Evolutionary conservation across 2,888 invertebrate genomes (phyloP).

Genomic region (Sphaeridia pumilis): DNA sequence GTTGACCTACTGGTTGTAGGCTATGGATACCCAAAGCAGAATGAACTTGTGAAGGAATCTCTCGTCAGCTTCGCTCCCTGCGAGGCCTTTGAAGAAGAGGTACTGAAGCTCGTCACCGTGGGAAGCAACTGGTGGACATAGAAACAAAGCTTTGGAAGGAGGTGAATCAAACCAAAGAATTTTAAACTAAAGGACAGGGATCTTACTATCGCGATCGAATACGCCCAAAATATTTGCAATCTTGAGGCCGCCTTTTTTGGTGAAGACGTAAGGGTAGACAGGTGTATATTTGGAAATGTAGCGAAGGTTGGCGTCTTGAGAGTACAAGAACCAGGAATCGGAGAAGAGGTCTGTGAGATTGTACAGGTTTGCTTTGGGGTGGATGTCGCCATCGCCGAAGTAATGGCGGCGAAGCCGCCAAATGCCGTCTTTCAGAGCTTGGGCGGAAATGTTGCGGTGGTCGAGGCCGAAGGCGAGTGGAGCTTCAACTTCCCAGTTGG

Average conservation of each 20-base stretch:
- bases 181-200: neutral
- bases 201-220: constrained; percentile 1
- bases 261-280: constrained; percentile 10
- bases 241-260: constrained; percentile 2
- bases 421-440: constrained; percentile 2
- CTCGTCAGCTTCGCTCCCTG: neutral
- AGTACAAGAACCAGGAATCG: constrained; percentile 7
- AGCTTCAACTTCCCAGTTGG: neutral
- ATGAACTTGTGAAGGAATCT: constrained; percentile 1
- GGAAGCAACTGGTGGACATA: neutral
- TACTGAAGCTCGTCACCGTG: constrained; percentile 11
- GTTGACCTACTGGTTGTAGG: constrained; percentile 1
- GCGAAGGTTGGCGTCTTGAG: neutral
- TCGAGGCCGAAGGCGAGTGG: constrained; percentile 4
- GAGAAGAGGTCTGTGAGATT: constrained; percentile 5
- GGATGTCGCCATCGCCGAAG: constrained; percentile 6
- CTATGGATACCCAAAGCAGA: constrained; percentile 9
- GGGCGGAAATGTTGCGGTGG: constrained; percentile 1
- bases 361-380: neutral
- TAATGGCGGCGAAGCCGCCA: constrained; percentile 3
- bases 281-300: constrained; percentile 8
- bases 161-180: neutral
- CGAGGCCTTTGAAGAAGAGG: constrained; percentile 6
- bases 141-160: neutral
- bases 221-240: neutral